These are phyloP conservation scores for Pampus argenteus DNA, from an alignment of 2,797 vertebrate species.

Conservation along the genomic window DNA sequence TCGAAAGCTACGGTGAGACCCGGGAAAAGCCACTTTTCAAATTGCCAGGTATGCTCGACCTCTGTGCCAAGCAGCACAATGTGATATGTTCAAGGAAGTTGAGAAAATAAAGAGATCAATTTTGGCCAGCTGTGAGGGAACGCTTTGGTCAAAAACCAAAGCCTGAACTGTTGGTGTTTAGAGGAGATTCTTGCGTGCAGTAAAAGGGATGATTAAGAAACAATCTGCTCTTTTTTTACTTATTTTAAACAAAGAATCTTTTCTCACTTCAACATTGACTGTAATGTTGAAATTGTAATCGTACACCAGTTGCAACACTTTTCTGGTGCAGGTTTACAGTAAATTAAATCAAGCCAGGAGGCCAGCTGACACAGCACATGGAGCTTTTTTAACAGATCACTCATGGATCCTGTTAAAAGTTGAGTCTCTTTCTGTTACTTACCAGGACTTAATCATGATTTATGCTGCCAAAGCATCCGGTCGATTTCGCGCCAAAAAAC, in stretches of 20 bases:
- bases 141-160: conserved; percentile 53
- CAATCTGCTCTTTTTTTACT: conserved; percentile 32
- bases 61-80: conserved; percentile 55
- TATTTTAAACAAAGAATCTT: conserved; percentile 49
- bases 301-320: conserved; percentile 51
- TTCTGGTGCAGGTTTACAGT: conserved; percentile 21
- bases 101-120: conserved; percentile 72
- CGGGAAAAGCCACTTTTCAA: conserved; percentile 50
- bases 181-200: conserved; percentile 22
- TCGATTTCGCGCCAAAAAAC: conserved; percentile 30
- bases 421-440: conserved; percentile 41
- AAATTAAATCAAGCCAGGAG: conserved; percentile 9
- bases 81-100: conserved; percentile 55
- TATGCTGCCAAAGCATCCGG: conserved; percentile 2
- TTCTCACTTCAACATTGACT: conserved; percentile 13
- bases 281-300: conserved; percentile 15
- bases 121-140: conserved; percentile 40
- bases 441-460: conserved; percentile 53
- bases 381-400: conserved; percentile 38
- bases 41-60: conserved; percentile 57
- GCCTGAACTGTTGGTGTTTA: conserved; percentile 29
- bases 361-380: conserved; percentile 31
- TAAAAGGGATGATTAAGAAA: conserved; percentile 40
- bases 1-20: conserved; percentile 19
- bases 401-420: conserved; percentile 24